These are phyloP conservation scores for Philhelius pedissequus DNA, from an alignment of 2,888 invertebrate species.

Conservation along the genomic window DNA sequence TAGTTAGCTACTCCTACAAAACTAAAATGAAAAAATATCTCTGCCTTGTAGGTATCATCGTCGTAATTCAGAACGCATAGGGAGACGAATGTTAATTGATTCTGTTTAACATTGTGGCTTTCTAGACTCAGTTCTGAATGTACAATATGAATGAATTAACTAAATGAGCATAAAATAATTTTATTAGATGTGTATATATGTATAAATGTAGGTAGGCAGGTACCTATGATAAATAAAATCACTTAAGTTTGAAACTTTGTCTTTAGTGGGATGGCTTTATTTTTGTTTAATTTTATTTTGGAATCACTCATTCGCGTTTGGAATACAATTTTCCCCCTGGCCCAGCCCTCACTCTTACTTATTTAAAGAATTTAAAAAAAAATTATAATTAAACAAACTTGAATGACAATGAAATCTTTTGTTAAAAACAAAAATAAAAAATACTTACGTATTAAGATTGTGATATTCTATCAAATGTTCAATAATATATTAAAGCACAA, in stretches of 20 bases:
- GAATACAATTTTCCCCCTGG: conserved; percentile 1
- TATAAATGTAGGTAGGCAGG: too few relatives aligned
- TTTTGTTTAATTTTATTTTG: not conserved
- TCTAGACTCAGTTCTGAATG: not conserved
- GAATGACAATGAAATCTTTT: conserved; percentile 41
- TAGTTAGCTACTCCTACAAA: not conserved
- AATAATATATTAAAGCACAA: conserved; percentile 6
- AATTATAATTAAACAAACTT: not conserved
- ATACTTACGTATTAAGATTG: conserved; percentile 40
- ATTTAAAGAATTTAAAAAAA: not conserved
- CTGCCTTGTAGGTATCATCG: not conserved
- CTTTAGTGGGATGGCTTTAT: not conserved
- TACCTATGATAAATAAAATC: not conserved
- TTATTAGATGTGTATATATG: not conserved
- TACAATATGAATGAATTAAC: not conserved
- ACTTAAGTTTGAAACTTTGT: not conserved
- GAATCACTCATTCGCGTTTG: not conserved
- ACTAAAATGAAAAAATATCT: not conserved
- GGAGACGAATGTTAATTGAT: conserved; percentile 46
- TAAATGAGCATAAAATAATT: not conserved
- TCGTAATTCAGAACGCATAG: conserved; percentile 25
- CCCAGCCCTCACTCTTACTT: not conserved
- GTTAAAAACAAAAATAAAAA: conserved; percentile 23
- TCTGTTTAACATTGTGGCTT: conserved; percentile 2
- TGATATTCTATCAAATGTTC: not conserved